Evolutionary conservation across 2,113 vertebrate species (phyloP).

Genomic region (Mirza zaza): DNA sequence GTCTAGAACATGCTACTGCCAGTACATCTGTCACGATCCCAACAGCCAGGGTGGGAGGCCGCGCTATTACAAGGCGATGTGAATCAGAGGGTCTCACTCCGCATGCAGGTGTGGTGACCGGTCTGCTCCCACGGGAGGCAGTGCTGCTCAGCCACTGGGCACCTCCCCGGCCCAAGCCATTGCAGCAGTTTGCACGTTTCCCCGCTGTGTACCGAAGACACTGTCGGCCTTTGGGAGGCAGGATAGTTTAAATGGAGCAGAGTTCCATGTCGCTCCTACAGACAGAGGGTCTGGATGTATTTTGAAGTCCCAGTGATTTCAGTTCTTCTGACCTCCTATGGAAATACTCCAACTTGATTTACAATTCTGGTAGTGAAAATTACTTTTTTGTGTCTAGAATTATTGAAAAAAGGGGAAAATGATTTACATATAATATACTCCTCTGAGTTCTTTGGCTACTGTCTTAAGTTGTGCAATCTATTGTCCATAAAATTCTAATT

Average conservation of each 20-base stretch:
- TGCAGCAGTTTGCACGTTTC: too few species aligned
- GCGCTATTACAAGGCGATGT: fast-evolving
- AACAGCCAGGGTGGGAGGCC: fast-evolving
- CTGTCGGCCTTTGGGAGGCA: background rate
- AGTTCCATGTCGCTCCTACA: background rate
- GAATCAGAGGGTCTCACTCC: background rate
- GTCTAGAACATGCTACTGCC: background rate
- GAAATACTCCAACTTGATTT: background rate
- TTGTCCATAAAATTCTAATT: background rate
- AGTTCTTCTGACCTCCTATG: background rate
- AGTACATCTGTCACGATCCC: too few species aligned
- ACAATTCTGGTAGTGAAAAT: background rate
- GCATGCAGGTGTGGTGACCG: background rate
- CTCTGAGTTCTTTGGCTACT: background rate
- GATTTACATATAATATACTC: background rate
- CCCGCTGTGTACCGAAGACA: too few species aligned
- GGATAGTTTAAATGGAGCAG: too few species aligned
- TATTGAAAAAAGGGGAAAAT: background rate
- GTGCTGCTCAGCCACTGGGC: background rate
- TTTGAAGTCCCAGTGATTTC: background rate
- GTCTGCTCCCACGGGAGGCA: background rate
- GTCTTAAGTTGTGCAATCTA: background rate
- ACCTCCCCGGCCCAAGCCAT: background rate
- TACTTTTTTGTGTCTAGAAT: background rate
- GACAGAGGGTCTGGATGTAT: background rate